Evolutionary conservation across 2,113 vertebrate species (phyloP).

Genomic region (Hassar affinis): DNA sequence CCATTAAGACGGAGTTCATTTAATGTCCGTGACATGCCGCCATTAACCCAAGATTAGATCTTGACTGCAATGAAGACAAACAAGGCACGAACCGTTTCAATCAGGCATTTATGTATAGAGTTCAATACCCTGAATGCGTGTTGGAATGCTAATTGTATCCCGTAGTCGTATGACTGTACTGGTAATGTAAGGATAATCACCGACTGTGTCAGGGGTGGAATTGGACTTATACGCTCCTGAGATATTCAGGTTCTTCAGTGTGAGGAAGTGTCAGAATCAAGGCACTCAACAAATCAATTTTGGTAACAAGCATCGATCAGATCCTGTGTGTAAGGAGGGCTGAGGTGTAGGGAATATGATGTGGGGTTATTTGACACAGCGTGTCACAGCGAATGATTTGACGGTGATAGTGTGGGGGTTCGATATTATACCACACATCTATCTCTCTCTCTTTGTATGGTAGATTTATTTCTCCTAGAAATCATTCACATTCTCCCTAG

Average conservation of each 20-base stretch:
- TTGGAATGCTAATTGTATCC: not conserved
- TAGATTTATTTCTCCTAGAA: not conserved
- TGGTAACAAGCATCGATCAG: constrained; percentile 26
- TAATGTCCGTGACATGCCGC: not conserved
- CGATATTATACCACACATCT: not conserved
- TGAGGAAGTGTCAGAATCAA: constrained; percentile 5
- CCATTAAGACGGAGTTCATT: constrained; percentile 6
- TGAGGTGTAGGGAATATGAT: not conserved
- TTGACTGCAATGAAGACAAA: constrained; percentile 3
- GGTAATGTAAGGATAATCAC: not conserved
- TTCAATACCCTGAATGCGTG: not conserved
- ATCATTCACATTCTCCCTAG: not conserved
- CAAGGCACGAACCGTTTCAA: not conserved
- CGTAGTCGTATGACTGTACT: not conserved
- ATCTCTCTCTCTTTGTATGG: not conserved
- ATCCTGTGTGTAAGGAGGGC: not conserved
- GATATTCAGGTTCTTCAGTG: not conserved
- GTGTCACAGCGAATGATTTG: constrained; percentile 6
- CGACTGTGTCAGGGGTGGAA: not conserved
- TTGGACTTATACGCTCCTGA: not conserved
- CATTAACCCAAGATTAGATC: not conserved
- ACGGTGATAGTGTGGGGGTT: not conserved
- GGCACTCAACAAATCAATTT: constrained; percentile 10
- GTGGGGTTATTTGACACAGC: not conserved
- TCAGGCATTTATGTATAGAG: not conserved